Evolutionary conservation across 2,113 vertebrate genomes (phyloP).

Genomic region (Nesospiza acunhae): DNA sequence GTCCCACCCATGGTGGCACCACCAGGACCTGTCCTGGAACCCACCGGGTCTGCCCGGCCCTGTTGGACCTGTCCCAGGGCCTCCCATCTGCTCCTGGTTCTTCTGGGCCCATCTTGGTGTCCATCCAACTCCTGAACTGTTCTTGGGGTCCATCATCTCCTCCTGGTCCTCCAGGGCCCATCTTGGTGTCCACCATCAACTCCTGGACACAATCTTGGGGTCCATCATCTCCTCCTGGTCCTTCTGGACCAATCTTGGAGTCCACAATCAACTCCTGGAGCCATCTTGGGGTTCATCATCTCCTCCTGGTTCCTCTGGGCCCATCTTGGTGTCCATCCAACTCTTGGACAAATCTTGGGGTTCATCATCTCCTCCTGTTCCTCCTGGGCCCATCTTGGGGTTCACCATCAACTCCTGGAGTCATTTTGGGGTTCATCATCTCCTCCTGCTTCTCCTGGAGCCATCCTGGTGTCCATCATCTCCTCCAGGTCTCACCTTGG

Average conservation of each 20-base stretch:
- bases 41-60: fast-evolving
- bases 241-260: too few relatives aligned
- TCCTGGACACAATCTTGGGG: fast-evolving
- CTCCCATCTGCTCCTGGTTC: background rate
- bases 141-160: background rate
- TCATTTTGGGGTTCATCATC: background rate
- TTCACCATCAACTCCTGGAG: background rate
- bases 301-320: fast-evolving
- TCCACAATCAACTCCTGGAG: background rate
- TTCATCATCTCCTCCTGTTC: too few relatives aligned
- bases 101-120: background rate
- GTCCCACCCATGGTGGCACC: fast-evolving
- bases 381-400: too few relatives aligned
- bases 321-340: fast-evolving
- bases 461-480: background rate
- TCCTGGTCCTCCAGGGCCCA: background rate
- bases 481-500: background rate
- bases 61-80: background rate
- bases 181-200: background rate
- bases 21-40: background rate
- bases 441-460: background rate
- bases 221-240: background rate
- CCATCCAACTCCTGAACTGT: background rate
- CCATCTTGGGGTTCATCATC: too few relatives aligned
- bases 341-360: background rate